Evolutionary conservation across 1,140 invertebrate genomes (phyloP).

Genomic region (Monochamus saltuarius): DNA sequence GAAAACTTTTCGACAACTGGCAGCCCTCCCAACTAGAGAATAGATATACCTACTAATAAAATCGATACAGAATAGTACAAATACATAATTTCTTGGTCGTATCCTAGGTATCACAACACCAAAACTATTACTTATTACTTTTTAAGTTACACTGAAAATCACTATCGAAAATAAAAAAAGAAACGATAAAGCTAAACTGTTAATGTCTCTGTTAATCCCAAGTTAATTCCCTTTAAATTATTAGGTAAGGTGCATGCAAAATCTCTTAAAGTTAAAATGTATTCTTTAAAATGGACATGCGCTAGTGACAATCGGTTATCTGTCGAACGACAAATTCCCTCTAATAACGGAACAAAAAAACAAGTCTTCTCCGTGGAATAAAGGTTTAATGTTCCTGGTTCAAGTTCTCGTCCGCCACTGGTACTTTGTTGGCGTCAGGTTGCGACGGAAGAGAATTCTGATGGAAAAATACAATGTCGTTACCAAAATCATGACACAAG

Average conservation of each 20-base stretch:
- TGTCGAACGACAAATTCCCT: constrained; percentile 4
- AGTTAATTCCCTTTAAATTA: constrained; percentile 5
- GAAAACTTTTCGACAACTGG: neutral
- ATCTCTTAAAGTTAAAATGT: neutral
- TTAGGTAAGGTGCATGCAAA: constrained; percentile 9
- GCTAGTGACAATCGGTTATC: constrained; percentile 10
- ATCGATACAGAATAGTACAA: constrained; percentile 17
- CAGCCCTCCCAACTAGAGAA: neutral
- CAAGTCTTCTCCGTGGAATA: neutral
- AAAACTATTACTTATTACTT: constrained; percentile 23
- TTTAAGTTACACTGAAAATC: constrained; percentile 18
- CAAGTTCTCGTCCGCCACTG: constrained; percentile 68
- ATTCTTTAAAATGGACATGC: constrained; percentile 9
- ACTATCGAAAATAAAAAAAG: neutral
- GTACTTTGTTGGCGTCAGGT: constrained; percentile 55
- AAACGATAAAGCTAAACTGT: constrained; percentile 17
- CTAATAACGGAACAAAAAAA: neutral
- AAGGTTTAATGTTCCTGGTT: constrained; percentile 56
- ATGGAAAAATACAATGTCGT: constrained; percentile 48
- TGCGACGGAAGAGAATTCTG: constrained; percentile 67
- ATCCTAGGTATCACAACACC: constrained; percentile 32
- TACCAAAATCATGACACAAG: neutral
- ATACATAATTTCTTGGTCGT: constrained; percentile 20
- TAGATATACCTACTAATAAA: constrained; percentile 20
- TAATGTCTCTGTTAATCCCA: constrained; percentile 17